Evolutionary conservation across 53 echinoderm and acorn worm species (phyloP).

Genomic region (Hippasteria phrygiana): DNA sequence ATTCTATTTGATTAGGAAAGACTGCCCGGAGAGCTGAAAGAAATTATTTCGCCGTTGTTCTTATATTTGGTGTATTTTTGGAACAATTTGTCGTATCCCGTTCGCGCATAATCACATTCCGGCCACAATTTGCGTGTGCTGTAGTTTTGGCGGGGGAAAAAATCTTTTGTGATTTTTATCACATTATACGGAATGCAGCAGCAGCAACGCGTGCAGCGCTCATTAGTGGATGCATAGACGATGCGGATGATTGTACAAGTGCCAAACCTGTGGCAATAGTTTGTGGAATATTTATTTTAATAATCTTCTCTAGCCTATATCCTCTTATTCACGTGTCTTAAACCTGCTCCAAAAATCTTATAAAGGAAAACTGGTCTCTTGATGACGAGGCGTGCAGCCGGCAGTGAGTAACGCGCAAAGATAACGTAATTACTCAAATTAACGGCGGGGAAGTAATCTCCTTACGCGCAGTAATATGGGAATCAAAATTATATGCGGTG

Average conservation of each 20-base stretch:
- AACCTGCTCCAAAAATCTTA: background rate
- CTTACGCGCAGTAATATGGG: conserved; percentile 43
- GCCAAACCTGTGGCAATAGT: conserved; percentile 38
- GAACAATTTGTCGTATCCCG: conserved; percentile 17
- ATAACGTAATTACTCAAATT: conserved; percentile 64
- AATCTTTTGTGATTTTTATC: conserved; percentile 38
- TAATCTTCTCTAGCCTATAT: background rate
- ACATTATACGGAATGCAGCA: background rate
- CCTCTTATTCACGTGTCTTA: conserved; percentile 48
- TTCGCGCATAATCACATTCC: conserved; percentile 22
- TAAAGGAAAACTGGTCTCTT: background rate
- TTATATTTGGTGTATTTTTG: conserved; percentile 1
- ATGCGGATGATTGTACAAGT: background rate
- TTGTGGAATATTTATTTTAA: background rate
- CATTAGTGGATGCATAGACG: background rate
- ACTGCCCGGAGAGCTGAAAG: background rate
- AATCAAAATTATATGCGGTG: conserved; percentile 28
- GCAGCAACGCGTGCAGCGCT: conserved; percentile 14
- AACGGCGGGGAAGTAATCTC: conserved; percentile 40
- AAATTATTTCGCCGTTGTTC: background rate
- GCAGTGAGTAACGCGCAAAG: conserved; percentile 38
- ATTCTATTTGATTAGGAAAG: conserved; percentile 11
- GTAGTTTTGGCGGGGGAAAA: background rate
- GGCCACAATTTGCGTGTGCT: background rate
- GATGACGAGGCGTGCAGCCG: background rate